A percentile compares a stretch with the other conserved stretches of the same genome.
Conservation (phyloP, 2,797 vertebrate species). For the Lophotriccus pileatus region DNA sequence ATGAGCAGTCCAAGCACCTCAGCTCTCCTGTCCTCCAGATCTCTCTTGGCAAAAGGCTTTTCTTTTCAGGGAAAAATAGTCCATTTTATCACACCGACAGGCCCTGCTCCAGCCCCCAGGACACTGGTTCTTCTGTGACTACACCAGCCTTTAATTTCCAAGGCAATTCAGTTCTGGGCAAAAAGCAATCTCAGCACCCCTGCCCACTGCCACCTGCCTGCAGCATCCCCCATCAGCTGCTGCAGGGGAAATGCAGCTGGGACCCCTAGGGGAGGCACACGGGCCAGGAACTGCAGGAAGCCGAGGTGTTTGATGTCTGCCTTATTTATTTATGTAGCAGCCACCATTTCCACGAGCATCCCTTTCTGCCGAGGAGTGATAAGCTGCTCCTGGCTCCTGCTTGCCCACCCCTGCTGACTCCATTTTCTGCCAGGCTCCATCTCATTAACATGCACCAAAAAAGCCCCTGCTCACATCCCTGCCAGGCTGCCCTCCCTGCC, state of each 20-base stretch:
- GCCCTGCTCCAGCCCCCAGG: background rate
- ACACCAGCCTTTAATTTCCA: background rate
- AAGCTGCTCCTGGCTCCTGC: background rate
- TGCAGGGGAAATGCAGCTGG: background rate
- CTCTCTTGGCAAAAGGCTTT: background rate
- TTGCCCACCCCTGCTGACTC: background rate
- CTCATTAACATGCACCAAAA: background rate
- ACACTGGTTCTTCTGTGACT: background rate
- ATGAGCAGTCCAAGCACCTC: rapidly evolving
- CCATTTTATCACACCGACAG: rapidly evolving
- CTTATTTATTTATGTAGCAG: slow-evolving; percentile 22
- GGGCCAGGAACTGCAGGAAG: background rate
- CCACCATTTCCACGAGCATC: background rate
- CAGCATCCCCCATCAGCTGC: background rate
- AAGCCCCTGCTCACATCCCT: background rate
- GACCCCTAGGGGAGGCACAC: background rate
- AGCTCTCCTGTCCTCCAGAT: background rate
- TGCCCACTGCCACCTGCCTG: background rate
- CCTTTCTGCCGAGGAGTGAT: background rate
- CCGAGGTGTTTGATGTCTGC: slow-evolving; percentile 33
- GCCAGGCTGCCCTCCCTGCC: background rate
- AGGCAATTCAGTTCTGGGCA: background rate
- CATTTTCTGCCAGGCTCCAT: background rate
- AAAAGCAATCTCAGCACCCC: background rate
- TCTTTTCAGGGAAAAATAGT: background rate